Evolutionary conservation across 2,797 vertebrate species (phyloP), one percentile per base, ranked within the genome.

Genomic region (Pogonophryne albipinna): DNA sequence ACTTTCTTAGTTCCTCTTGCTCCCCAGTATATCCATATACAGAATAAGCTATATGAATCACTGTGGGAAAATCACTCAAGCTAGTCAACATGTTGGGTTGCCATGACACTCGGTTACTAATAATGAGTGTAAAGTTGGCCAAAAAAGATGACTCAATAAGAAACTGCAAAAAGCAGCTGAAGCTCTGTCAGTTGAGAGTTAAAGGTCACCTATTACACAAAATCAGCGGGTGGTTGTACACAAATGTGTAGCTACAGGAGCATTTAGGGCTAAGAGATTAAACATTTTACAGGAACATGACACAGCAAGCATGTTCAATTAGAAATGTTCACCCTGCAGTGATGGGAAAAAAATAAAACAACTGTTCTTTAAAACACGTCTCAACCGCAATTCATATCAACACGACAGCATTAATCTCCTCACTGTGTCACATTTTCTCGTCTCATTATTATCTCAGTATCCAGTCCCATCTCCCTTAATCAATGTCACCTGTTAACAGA

Each of bases 1-100:
- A 81, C 56, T 89, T 91, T 89, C 17, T 74, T 15, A 68, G 71
- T 87, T 91, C 87, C 75, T 76, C 62, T 81, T 57, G 1, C 34
- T 69, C 4, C 1, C n/a, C 4, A 49, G 17, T 42, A 71, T 85
- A 83, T 84, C 72, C 50, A 79, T 64, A 82, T 53, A 53, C 58
- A 69, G 64, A 77, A 23, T 17, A 52, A 67, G 41, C 41, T 19
- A 79, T 47, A 65, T 65, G 47, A 80, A 52, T 80, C 71, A 44
- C 12, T 0, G 16, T 63, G 77, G 34, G 67, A 82, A 67, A 31
- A 72, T 55, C 23, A 63, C 45, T 62, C 9, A 16, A 65, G 19
- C 70, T 10, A 17, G 50, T 31, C 47, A 50, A 47, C 17, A 19
- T 19, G 47, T 66, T 17, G 7, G 23, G 60, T 73, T 66, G n/a